Conservation (phyloP, 2,797 vertebrate species). For the Huso huso region DNA sequence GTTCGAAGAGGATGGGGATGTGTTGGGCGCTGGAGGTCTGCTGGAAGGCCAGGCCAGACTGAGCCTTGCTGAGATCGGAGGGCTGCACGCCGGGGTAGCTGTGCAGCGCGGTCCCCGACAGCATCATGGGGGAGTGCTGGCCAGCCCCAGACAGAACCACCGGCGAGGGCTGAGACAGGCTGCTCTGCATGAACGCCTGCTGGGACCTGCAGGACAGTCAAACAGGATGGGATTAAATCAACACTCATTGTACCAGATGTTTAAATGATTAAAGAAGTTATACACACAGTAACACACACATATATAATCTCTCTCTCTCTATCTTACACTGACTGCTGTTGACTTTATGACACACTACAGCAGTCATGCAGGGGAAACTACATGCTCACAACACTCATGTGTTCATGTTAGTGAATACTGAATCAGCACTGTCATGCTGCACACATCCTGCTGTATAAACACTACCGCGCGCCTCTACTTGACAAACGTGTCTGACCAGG, state of each 20-base stretch:
- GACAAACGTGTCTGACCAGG: too few relatives aligned
- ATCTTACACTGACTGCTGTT: too few relatives aligned
- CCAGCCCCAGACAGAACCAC: slow-evolving; percentile 66
- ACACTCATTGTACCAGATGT: background rate
- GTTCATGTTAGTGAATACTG: too few relatives aligned
- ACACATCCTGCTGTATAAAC: too few relatives aligned
- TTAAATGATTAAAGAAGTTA: background rate
- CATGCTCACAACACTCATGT: too few relatives aligned
- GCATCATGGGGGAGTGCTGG: slow-evolving; percentile 76
- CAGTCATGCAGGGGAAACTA: too few relatives aligned
- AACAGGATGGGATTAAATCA: background rate
- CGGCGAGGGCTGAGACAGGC: slow-evolving; percentile 80
- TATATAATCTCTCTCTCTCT: too few relatives aligned
- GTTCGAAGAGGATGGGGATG: slow-evolving; percentile 93
- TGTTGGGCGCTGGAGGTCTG: slow-evolving; percentile 87
- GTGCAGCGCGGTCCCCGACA: slow-evolving; percentile 89
- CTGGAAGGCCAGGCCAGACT: slow-evolving; percentile 87
- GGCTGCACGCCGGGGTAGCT: slow-evolving; percentile 88
- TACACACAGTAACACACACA: background rate
- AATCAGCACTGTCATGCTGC: too few relatives aligned
- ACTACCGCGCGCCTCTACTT: too few relatives aligned
- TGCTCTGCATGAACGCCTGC: slow-evolving; percentile 95
- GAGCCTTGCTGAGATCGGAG: slow-evolving; percentile 91
- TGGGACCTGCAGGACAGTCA: slow-evolving; percentile 69
- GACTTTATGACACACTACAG: too few relatives aligned